Percentiles rank a stretch among this genome's conserved stretches.
These are phyloP conservation scores for Ephydatia muelleri DNA, from an alignment of 37 sponge, comb jelly and placozoan species.

Conservation along the genomic window DNA sequence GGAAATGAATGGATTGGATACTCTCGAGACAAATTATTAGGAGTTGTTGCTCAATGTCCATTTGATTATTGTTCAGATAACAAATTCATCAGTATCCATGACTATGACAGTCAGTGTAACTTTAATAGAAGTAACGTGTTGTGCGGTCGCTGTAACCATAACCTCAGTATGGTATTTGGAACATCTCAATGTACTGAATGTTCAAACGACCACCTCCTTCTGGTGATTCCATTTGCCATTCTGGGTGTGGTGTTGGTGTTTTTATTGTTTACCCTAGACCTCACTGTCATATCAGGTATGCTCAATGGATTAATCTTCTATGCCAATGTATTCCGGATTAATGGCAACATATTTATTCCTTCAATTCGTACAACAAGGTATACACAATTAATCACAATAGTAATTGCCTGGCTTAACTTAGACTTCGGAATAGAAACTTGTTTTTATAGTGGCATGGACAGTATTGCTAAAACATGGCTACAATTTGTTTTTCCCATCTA, in stretches of 20 bases:
- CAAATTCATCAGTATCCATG: background rate
- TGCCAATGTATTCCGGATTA: slow-evolving; percentile 22
- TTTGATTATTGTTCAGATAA: slow-evolving; percentile 19
- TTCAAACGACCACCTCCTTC: slow-evolving; percentile 13
- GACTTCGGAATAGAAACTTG: slow-evolving; percentile 9
- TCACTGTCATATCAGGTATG: slow-evolving; percentile 13
- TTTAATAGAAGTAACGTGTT: slow-evolving; percentile 14
- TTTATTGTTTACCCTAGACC: background rate
- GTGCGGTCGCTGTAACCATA: slow-evolving; percentile 31
- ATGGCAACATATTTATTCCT: slow-evolving; percentile 6
- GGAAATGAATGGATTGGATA: slow-evolving; percentile 8
- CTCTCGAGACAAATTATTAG: background rate
- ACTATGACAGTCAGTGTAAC: slow-evolving; percentile 32
- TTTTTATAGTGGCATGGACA: slow-evolving; percentile 32
- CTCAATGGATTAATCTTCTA: slow-evolving; percentile 31
- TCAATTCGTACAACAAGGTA: background rate
- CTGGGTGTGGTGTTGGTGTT: slow-evolving; percentile 20
- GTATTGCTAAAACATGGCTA: slow-evolving; percentile 29
- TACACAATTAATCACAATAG: background rate
- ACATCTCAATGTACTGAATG: slow-evolving; percentile 14
- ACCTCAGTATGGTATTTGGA: slow-evolving; percentile 15
- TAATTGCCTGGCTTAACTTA: slow-evolving; percentile 25
- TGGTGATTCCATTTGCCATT: slow-evolving; percentile 5
- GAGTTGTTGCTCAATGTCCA: slow-evolving; percentile 14
- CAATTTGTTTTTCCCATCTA: slow-evolving; percentile 32